Conservation (phyloP, 2,797 vertebrate genomes). For the Neopelma chrysocephalum region DNA sequence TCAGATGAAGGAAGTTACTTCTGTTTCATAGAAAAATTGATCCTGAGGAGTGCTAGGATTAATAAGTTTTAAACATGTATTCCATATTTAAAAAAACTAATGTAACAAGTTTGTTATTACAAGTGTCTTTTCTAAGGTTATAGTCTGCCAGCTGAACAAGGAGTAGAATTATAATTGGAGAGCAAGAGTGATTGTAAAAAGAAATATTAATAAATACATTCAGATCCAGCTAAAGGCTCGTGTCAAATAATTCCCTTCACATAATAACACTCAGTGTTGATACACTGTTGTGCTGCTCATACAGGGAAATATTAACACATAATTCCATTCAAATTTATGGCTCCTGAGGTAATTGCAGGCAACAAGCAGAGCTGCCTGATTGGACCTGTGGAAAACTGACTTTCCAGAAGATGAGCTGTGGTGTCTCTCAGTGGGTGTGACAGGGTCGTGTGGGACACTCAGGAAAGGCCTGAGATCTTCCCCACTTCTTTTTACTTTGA, state of each 20-base stretch:
- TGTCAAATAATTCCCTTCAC: background rate
- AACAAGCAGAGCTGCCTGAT: background rate
- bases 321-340: constrained; percentile 37
- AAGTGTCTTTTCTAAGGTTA: background rate
- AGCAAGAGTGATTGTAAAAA: background rate
- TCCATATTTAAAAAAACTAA: background rate
- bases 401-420: background rate
- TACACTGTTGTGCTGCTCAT: background rate
- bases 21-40: background rate
- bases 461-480: background rate
- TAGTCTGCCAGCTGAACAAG: background rate
- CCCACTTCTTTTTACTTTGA: background rate
- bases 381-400: background rate
- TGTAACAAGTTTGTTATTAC: background rate
- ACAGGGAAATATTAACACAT: background rate
- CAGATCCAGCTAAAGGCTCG: background rate
- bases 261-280: background rate
- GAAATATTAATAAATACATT: background rate
- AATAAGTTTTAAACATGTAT: background rate
- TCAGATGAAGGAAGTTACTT: background rate
- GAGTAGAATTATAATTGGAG: background rate
- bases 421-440: background rate
- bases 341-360: constrained; percentile 19
- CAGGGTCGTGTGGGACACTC: background rate
- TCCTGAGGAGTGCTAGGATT: background rate